Percentiles rank a stretch among this genome's conserved stretches.
Evolutionary conservation across 2,113 vertebrate genomes (phyloP).

Genomic region (Pagrus major): DNA sequence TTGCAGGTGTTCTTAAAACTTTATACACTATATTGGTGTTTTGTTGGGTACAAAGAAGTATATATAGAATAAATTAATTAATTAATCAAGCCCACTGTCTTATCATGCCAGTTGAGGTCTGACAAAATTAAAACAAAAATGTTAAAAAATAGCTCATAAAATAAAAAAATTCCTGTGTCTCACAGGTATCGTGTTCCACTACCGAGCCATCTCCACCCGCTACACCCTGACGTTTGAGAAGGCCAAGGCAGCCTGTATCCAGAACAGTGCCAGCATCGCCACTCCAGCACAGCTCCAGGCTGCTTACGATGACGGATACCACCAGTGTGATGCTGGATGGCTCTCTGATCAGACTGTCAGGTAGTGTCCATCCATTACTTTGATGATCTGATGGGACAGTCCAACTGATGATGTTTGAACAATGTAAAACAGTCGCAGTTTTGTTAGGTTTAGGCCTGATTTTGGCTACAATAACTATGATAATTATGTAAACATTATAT

Average conservation of each 20-base stretch:
- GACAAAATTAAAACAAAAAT: neutral
- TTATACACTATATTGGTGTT: no score
- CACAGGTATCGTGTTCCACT: conserved; percentile 95
- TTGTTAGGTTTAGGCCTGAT: no score
- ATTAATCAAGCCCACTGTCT: neutral
- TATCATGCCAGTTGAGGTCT: neutral
- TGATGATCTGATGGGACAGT: neutral
- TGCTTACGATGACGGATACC: conserved; percentile 95
- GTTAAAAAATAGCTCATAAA: no score
- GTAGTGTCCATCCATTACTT: conserved; percentile 76
- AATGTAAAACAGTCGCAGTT: no score
- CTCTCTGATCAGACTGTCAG: conserved; percentile 97
- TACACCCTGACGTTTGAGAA: conserved; percentile 93
- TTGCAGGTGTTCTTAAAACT: no score
- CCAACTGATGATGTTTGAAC: neutral
- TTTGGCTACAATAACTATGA: no score
- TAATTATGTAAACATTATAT: no score
- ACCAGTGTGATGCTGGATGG: conserved; percentile 99
- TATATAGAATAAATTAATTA: no score
- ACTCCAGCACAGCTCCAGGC: conserved; percentile 95
- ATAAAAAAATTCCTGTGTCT: no score
- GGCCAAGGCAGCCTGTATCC: conserved; percentile 93
- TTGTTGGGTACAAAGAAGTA: neutral
- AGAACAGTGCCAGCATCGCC: conserved; percentile 93
- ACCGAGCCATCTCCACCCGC: conserved; percentile 94